Percentiles rank a stretch among this genome's conserved stretches.
Conservation (phyloP, 2,888 invertebrate species). For the Pelosia muscerda region DNA sequence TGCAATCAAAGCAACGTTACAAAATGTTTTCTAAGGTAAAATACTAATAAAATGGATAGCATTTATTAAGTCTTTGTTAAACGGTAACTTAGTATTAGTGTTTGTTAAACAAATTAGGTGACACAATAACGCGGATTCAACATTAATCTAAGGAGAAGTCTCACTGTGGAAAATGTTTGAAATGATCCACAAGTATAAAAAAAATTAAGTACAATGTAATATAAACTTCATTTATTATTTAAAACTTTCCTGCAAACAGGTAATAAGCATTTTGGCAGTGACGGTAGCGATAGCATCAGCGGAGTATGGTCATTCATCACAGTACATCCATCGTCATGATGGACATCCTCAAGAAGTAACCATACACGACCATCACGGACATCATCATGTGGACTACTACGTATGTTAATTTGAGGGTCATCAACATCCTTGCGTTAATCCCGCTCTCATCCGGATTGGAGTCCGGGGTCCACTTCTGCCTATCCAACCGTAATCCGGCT, state of each 20-base stretch:
- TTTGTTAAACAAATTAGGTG: not conserved
- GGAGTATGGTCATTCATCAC: slow-evolving; percentile 69
- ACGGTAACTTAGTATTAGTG: not conserved
- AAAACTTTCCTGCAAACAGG: slow-evolving; percentile 22
- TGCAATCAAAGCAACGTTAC: slow-evolving; percentile 19
- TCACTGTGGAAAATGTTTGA: not conserved
- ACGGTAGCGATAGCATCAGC: slow-evolving; percentile 52
- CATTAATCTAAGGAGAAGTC: not conserved
- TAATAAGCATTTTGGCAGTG: slow-evolving; percentile 21
- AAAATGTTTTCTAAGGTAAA: slow-evolving; percentile 53
- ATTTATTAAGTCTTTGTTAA: not conserved
- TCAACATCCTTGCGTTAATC: too few species aligned
- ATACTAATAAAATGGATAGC: not conserved
- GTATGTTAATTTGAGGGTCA: slow-evolving; percentile 18
- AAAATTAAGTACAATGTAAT: too few species aligned
- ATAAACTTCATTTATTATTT: not conserved
- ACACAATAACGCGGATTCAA: not conserved
- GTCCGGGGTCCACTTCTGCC: too few species aligned
- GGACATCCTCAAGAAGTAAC: slow-evolving; percentile 36
- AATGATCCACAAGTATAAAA: too few species aligned
- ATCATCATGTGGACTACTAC: slow-evolving; percentile 45
- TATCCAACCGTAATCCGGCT: too few species aligned
- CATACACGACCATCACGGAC: slow-evolving; percentile 24
- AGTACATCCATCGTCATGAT: slow-evolving; percentile 59
- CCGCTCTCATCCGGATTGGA: too few species aligned